phyloP scores from a whole-genome alignment of 2,797 vertebrate species.

The Otolemur crassicaudatus region DNA sequence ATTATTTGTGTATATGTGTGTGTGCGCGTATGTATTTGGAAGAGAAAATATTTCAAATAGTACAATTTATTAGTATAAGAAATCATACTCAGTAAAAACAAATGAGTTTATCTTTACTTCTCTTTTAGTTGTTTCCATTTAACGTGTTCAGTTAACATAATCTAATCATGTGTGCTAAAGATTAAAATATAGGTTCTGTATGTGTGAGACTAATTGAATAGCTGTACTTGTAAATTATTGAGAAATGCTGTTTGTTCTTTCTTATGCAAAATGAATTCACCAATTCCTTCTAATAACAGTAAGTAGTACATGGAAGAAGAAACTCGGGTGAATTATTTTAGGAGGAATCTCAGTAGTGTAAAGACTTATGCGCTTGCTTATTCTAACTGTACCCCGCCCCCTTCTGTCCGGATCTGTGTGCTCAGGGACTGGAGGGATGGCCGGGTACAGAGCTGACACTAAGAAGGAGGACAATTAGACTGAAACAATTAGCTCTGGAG shows the following conservation, averaged over 20 bases:
- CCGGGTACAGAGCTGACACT: too few relatives aligned
- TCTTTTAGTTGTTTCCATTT: neutral
- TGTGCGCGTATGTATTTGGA: neutral
- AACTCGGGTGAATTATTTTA: neutral
- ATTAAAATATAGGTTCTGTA: neutral
- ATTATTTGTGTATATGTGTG: neutral
- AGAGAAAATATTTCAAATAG: conserved; percentile 35
- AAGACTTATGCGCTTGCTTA: neutral
- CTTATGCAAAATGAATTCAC: neutral
- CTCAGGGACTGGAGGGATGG: neutral
- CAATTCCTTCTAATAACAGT: neutral
- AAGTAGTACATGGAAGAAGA: neutral
- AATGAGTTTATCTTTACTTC: neutral
- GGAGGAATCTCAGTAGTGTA: neutral
- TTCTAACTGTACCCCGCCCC: neutral
- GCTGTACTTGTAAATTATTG: conserved; percentile 13
- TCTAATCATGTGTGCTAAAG: neutral
- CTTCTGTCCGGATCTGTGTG: neutral
- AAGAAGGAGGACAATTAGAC: neutral
- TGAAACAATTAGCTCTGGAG: neutral
- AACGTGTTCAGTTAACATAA: neutral
- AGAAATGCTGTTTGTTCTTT: conserved; percentile 30
- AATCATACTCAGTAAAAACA: neutral
- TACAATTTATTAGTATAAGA: neutral
- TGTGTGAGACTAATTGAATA: neutral